Base-by-base conservation (phyloP, 2,888 invertebrate genomes). In the Diabrotica balteata region DNA sequence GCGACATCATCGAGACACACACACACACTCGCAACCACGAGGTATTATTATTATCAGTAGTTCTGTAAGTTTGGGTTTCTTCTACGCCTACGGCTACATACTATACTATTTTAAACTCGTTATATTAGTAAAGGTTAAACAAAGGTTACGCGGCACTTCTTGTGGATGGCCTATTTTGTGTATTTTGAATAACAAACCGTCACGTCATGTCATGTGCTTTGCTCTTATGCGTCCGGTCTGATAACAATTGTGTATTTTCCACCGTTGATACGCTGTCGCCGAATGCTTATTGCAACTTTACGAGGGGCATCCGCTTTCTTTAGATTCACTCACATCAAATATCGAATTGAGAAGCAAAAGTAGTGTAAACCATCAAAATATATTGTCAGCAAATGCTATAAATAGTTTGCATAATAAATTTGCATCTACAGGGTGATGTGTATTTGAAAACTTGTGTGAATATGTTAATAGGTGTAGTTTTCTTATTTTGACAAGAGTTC, bases 91-190 rank as follows among this genome's bases (percentile, higher is more conserved):
- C 77, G 71, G 67, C 66, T 50, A 44, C 58, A 68, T 72, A 67
- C 75, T 72, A 72, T 78, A 32, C 32, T 32, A 32, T 78, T 77
- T 75, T 75, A 75, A 47, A 74, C 72, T 63, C 71, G 68, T 73
- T 72, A 71, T 59, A 66, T 67, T 72, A 65, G 54, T 66, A 71
- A 72, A 76, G 74, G 76, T 77, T 74, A 72, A 67, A 63, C 67
- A 72, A 73, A 78, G 77, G 76, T 75, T 71, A 74, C 55, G 68
- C 47, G 47, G 8, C 7, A 10, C 67, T 54, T 65, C 63, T 71
- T 67, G 66, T 55, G 55, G 63, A 67, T 54, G 60, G 59, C 47
- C 47, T 47, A 47, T 47, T 47, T 47, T 10, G 47, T 47, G 22
- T 59, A 58, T 57, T 64, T 64, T 46, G 17, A 50, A 58, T 42